phyloP scores from a whole-genome alignment of 2,888 invertebrate genomes.

The Drosophila infuscata region DNA sequence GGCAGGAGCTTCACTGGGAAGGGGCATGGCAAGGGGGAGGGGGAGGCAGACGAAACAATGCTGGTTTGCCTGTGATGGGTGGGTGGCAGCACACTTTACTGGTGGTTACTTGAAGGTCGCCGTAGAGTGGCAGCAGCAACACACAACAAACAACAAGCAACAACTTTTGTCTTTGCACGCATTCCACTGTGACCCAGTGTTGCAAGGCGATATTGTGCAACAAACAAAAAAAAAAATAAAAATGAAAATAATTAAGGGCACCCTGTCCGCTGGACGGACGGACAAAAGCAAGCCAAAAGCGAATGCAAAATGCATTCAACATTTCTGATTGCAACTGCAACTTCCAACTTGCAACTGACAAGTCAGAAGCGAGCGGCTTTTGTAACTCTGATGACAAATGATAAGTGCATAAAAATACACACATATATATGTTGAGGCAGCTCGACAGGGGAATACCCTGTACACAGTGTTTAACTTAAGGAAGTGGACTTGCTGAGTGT shows the following conservation, averaged over 20 bases:
- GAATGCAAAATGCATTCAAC: not conserved
- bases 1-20: not conserved
- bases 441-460: not conserved
- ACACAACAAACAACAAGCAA: not conserved
- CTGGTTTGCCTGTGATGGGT: conserved; percentile 4
- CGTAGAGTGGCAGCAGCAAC: not conserved
- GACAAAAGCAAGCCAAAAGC: not conserved
- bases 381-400: not conserved
- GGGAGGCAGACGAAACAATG: not conserved
- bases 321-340: not conserved
- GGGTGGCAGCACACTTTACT: conserved; percentile 14
- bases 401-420: not conserved
- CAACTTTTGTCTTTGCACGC: conserved; percentile 8
- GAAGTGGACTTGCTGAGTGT: not conserved
- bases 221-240: not conserved
- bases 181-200: conserved; percentile 7
- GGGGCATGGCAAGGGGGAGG: not conserved
- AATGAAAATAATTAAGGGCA: not conserved
- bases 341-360: conserved; percentile 1
- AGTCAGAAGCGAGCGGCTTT: not conserved
- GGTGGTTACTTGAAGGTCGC: conserved; percentile 53
- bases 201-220: conserved; percentile 1
- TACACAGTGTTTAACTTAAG: not conserved
- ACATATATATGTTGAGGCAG: not conserved
- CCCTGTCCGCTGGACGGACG: not conserved